Evolutionary conservation across 2,888 invertebrate genomes (phyloP).

Genomic region (Rhimphoctona megacephalus): DNA sequence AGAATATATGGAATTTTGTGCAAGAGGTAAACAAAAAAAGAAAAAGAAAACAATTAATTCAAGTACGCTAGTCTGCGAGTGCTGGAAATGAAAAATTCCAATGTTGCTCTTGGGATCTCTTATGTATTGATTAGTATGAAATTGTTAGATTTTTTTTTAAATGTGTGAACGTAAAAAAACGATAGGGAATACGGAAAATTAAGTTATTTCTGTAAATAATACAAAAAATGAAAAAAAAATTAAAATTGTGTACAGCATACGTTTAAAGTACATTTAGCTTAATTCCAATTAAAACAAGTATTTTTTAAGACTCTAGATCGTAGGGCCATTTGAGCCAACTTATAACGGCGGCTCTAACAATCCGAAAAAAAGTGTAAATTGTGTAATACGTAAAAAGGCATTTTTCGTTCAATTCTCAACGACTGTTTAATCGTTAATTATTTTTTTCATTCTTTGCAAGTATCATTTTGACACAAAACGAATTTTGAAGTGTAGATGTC

Average conservation of each 20-base stretch:
- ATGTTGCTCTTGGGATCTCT: conserved; percentile 66
- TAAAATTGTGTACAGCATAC: conserved; percentile 57
- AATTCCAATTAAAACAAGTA: conserved; percentile 31
- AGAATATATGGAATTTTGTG: conserved; percentile 1
- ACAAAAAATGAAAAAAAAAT: conserved; percentile 17
- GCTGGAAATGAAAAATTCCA: conserved; percentile 57
- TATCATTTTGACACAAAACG: background rate
- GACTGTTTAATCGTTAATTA: background rate
- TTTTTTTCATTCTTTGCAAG: background rate
- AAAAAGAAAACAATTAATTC: conserved; percentile 26
- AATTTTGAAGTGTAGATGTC: background rate
- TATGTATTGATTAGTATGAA: conserved; percentile 51
- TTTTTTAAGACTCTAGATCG: conserved; percentile 36
- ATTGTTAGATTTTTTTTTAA: conserved; percentile 26
- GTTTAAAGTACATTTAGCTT: conserved; percentile 40
- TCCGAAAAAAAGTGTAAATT: conserved; percentile 36
- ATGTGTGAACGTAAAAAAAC: conserved; percentile 22
- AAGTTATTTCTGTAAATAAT: conserved; percentile 73
- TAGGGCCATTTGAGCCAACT: conserved; percentile 1
- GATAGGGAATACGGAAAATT: conserved; percentile 44
- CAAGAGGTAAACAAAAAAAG: background rate
- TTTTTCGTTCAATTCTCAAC: conserved; percentile 1
- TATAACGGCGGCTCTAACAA: conserved; percentile 41
- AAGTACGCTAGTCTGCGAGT: conserved; percentile 66
- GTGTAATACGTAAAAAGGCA: conserved; percentile 17